Conservation (phyloP, 2,888 invertebrate species). For the Diplolepis rosae region DNA sequence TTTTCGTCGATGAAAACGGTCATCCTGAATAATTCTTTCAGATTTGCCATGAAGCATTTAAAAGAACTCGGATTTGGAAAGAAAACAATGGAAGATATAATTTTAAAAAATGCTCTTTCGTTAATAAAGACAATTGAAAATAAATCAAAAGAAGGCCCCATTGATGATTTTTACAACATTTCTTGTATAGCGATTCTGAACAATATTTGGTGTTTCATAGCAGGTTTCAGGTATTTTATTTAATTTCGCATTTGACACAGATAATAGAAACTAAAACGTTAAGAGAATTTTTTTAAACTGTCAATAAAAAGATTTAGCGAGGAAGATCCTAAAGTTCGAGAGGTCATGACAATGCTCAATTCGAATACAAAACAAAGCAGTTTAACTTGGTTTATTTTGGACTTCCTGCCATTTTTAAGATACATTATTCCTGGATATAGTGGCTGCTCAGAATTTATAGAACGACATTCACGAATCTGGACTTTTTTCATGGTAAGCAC, state of each 20-base stretch:
- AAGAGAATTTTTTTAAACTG: constrained; percentile 19
- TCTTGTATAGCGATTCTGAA: constrained; percentile 77
- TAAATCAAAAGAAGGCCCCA: constrained; percentile 70
- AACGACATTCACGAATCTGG: constrained; percentile 76
- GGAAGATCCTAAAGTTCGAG: constrained; percentile 76
- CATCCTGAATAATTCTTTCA: too few species aligned
- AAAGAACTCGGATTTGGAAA: constrained; percentile 80
- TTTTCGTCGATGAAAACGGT: too few species aligned
- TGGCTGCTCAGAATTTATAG: constrained; percentile 77
- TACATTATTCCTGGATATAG: constrained; percentile 78
- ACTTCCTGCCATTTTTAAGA: constrained; percentile 81
- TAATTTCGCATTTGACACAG: not conserved
- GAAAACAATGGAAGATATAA: constrained; percentile 79
- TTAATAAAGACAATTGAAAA: constrained; percentile 75
- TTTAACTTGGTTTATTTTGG: constrained; percentile 81
- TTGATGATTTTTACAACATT: constrained; percentile 74
- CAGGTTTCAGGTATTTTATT: constrained; percentile 76
- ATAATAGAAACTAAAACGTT: not conserved
- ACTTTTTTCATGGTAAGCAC: constrained; percentile 75
- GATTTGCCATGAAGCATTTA: constrained; percentile 80
- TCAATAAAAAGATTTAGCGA: constrained; percentile 54
- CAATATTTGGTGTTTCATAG: constrained; percentile 81
- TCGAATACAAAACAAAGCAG: constrained; percentile 78
- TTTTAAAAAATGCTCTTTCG: constrained; percentile 77
- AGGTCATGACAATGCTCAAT: constrained; percentile 77